These are phyloP conservation scores for Epinephelus lanceolatus DNA, from an alignment of 2,113 vertebrate species.

Conservation along the genomic window DNA sequence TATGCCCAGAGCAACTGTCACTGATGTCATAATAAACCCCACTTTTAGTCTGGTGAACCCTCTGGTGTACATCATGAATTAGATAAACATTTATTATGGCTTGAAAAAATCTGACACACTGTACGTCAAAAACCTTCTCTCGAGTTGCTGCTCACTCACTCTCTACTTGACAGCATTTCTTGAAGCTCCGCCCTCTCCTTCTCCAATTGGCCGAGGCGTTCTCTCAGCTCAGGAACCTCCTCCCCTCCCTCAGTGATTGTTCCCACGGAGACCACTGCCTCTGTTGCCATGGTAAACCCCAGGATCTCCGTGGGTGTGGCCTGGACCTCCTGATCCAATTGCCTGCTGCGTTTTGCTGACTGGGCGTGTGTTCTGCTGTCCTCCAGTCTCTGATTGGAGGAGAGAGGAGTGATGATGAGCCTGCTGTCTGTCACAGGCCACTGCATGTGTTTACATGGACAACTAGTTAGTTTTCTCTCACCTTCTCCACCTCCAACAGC, in stretches of 20 bases:
- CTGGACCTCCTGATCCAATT: slow-evolving; percentile 69
- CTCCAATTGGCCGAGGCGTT: slow-evolving; percentile 78
- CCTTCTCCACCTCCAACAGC: slow-evolving; percentile 90
- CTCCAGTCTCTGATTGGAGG: slow-evolving; percentile 72
- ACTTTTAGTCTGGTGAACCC: neutral
- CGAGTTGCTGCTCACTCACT: slow-evolving; percentile 81
- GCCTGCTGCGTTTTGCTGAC: slow-evolving; percentile 21
- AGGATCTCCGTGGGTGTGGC: slow-evolving; percentile 32
- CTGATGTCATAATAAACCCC: neutral
- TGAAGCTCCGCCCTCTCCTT: slow-evolving; percentile 83
- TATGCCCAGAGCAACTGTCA: neutral
- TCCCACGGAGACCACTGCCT: slow-evolving; percentile 68
- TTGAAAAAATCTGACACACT: neutral
- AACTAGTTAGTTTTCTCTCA: slow-evolving; percentile 73
- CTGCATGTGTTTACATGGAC: slow-evolving; percentile 6
- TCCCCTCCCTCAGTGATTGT: slow-evolving; percentile 63
- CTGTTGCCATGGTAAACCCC: slow-evolving; percentile 69
- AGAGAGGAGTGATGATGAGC: slow-evolving; percentile 28
- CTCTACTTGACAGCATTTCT: slow-evolving; percentile 80
- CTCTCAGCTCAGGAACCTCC: slow-evolving; percentile 75
- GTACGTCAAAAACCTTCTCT: neutral
- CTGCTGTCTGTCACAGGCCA: neutral
- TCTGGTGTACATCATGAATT: neutral
- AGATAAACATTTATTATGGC: neutral
- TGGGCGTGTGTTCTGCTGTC: slow-evolving; percentile 64